These are phyloP conservation scores for Graphium colonna DNA, from an alignment of 2,888 invertebrate genomes.

Conservation along the genomic window DNA sequence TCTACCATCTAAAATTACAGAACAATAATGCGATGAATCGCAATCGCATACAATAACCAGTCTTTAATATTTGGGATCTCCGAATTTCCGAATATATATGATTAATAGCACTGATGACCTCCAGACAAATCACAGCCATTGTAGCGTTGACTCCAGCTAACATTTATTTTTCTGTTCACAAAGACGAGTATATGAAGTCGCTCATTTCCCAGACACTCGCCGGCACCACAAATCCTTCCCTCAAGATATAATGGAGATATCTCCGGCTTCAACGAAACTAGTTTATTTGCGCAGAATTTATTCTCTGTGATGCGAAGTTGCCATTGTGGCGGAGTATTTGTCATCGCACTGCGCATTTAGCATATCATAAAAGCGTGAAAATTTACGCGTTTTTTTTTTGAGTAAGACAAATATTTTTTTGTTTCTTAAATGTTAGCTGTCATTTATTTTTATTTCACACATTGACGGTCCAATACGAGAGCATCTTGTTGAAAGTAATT, in stretches of 20 bases:
- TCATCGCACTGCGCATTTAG: neutral
- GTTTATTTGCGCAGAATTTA: neutral
- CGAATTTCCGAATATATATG: too few relatives aligned
- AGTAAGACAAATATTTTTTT: too few relatives aligned
- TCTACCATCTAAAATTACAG: too few relatives aligned
- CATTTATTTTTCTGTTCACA: neutral
- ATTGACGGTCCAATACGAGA: too few relatives aligned
- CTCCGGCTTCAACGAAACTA: neutral
- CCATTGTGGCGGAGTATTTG: neutral
- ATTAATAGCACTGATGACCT: slow-evolving; percentile 4
- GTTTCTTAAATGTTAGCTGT: too few relatives aligned
- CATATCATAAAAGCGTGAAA: too few relatives aligned
- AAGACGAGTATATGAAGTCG: neutral
- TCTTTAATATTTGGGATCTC: too few relatives aligned
- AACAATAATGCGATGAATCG: too few relatives aligned
- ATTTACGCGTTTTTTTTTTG: too few relatives aligned
- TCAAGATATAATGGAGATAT: neutral
- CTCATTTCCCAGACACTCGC: neutral
- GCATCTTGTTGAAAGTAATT: too few relatives aligned
- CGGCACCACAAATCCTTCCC: neutral
- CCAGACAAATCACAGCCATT: slow-evolving; percentile 4
- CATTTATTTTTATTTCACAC: too few relatives aligned
- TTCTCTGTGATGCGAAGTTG: neutral
- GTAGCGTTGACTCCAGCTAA: neutral
- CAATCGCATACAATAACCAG: too few relatives aligned